phyloP scores from a whole-genome alignment of 2,113 vertebrate genomes.

The Pteronura brasiliensis region DNA sequence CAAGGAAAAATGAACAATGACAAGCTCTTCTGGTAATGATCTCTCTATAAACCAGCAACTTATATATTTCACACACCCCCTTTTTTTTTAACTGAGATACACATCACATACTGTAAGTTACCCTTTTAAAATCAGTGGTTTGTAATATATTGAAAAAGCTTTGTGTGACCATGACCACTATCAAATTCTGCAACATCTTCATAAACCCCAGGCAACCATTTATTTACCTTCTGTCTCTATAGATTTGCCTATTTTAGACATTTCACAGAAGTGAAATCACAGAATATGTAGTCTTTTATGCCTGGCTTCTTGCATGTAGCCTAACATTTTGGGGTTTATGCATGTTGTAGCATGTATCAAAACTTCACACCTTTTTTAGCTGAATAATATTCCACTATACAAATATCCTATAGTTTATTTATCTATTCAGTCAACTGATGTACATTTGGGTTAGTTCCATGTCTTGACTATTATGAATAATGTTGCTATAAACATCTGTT shows the following conservation, averaged over 20 bases:
- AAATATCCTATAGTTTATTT: background rate
- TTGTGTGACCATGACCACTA: background rate
- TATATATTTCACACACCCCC: background rate
- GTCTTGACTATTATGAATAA: background rate
- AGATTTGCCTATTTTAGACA: background rate
- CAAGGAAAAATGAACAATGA: constrained; percentile 15
- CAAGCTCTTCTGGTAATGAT: background rate
- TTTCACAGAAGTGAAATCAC: background rate
- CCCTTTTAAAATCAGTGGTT: background rate
- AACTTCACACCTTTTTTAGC: background rate
- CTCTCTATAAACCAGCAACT: background rate
- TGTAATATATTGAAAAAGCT: background rate
- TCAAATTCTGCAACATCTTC: background rate
- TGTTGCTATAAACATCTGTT: background rate
- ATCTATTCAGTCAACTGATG: background rate
- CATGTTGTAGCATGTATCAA: background rate
- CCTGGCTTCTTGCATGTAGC: background rate
- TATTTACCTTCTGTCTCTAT: background rate
- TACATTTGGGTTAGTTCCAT: background rate
- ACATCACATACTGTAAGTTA: background rate
- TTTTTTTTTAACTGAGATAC: background rate
- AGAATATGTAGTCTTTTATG: background rate
- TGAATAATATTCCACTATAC: constrained; percentile 11
- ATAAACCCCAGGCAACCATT: background rate
- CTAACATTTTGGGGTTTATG: background rate